Percentiles rank a stretch among this genome's conserved stretches.
Conservation (phyloP, 64 coral and sea anemone species). For the Stylophora pistillata region DNA sequence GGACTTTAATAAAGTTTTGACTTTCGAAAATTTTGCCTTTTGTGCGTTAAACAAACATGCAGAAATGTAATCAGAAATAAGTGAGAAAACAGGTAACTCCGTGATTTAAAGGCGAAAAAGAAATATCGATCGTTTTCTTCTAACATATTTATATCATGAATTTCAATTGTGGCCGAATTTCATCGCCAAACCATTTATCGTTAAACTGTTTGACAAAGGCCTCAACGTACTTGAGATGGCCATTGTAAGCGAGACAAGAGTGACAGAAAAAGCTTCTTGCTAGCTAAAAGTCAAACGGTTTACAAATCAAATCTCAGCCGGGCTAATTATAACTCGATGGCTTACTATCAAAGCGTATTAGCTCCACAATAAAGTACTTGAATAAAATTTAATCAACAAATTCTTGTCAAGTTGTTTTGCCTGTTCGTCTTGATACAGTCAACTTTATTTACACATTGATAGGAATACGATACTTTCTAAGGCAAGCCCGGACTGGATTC, state of each 20-base stretch:
- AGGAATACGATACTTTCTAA: constrained; percentile 62
- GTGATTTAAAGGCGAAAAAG: neutral
- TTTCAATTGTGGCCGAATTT: neutral
- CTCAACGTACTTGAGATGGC: constrained; percentile 45
- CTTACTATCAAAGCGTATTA: constrained; percentile 82
- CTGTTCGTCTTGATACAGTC: constrained; percentile 56
- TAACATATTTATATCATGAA: neutral
- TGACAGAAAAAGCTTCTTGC: constrained; percentile 53
- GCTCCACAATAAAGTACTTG: constrained; percentile 84
- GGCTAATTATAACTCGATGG: constrained; percentile 77
- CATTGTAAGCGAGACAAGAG: constrained; percentile 32
- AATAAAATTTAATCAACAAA: constrained; percentile 95
- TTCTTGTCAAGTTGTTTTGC: constrained; percentile 78
- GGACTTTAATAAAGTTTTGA: constrained; percentile 86
- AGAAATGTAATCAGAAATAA: constrained; percentile 64
- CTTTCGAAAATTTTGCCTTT: constrained; percentile 83
- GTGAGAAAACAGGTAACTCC: neutral
- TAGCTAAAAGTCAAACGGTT: constrained; percentile 47
- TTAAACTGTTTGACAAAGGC: constrained; percentile 38
- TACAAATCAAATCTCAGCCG: constrained; percentile 72
- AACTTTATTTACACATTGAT: constrained; percentile 75
- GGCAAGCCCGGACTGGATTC: neutral
- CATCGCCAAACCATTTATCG: neutral
- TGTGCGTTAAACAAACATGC: constrained; percentile 87
- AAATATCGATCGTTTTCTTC: neutral